Evolutionary conservation across 35 echinoderm and acorn worm species (phyloP).

Genomic region (Stichopus chloronotus): DNA sequence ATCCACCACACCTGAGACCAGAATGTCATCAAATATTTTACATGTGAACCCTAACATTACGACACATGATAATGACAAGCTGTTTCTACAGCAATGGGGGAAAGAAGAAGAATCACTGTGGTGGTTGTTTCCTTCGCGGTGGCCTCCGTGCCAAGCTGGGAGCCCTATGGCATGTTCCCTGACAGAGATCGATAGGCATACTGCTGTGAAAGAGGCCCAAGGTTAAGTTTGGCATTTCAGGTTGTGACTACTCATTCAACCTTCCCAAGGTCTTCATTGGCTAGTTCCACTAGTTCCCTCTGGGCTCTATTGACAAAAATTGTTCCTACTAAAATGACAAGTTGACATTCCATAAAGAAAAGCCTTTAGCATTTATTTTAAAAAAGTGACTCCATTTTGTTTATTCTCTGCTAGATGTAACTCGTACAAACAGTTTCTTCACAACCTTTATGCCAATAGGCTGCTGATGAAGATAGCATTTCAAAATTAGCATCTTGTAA

Average conservation of each 20-base stretch:
- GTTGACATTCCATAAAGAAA: constrained; percentile 30
- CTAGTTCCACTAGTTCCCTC: constrained; percentile 32
- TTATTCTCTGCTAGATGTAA: background rate
- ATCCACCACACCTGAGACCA: background rate
- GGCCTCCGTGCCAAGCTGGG: constrained; percentile 46
- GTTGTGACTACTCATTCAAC: constrained; percentile 9
- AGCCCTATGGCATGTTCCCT: constrained; percentile 28
- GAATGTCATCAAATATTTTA: background rate
- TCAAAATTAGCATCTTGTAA: too few species aligned
- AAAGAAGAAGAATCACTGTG: background rate
- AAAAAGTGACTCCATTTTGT: background rate
- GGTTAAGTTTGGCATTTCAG: constrained; percentile 47
- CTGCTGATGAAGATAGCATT: too few species aligned
- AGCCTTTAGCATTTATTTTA: background rate
- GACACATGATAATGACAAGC: background rate
- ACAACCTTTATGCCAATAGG: too few species aligned
- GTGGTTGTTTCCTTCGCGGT: constrained; percentile 39
- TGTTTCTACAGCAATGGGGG: background rate
- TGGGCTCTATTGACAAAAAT: constrained; percentile 29
- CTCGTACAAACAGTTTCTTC: too few species aligned
- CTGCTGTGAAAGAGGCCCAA: constrained; percentile 44
- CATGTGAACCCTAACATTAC: background rate
- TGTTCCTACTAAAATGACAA: background rate
- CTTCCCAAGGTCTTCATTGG: constrained; percentile 35
- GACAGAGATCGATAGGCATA: constrained; percentile 36